phyloP scores from a whole-genome alignment of 1,140 invertebrate species.

The Anthonomus grandis region DNA sequence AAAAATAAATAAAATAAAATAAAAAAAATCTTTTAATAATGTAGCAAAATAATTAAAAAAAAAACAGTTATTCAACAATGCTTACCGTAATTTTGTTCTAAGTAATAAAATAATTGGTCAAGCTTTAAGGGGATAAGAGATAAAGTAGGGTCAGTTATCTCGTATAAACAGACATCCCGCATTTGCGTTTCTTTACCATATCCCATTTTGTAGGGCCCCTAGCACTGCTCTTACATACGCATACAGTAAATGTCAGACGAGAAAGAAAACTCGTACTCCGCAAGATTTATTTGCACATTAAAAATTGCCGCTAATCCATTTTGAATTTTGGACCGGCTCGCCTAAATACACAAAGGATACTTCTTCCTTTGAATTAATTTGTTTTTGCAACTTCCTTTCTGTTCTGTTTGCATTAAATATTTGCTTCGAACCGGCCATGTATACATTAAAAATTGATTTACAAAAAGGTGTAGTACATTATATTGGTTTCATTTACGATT shows the following conservation, averaged over 20 bases:
- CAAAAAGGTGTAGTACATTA: no score
- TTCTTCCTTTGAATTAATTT: constrained; percentile 30
- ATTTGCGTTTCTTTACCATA: constrained; percentile 28
- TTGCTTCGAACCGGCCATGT: constrained; percentile 27
- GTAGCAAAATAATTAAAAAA: no score
- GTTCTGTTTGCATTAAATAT: constrained; percentile 25
- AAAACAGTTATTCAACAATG: no score
- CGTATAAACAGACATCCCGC: constrained; percentile 23
- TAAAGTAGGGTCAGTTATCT: constrained; percentile 29
- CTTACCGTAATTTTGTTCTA: no score
- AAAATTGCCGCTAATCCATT: constrained; percentile 31
- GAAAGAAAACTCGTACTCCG: constrained; percentile 28
- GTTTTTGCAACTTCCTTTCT: constrained; percentile 26
- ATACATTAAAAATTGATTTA: no score
- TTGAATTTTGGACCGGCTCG: constrained; percentile 26
- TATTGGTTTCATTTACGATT: no score
- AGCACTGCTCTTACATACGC: not conserved
- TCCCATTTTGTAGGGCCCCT: constrained; percentile 7
- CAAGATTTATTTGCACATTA: constrained; percentile 32
- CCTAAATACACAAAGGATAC: constrained; percentile 29
- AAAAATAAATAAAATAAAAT: no score
- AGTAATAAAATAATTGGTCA: constrained; percentile 22
- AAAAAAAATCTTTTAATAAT: no score
- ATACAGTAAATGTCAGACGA: constrained; percentile 14
- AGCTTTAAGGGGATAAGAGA: constrained; percentile 18